Conservation (phyloP, 53 echinoderm and acorn worm species). For the Paracentrotus lividus region DNA sequence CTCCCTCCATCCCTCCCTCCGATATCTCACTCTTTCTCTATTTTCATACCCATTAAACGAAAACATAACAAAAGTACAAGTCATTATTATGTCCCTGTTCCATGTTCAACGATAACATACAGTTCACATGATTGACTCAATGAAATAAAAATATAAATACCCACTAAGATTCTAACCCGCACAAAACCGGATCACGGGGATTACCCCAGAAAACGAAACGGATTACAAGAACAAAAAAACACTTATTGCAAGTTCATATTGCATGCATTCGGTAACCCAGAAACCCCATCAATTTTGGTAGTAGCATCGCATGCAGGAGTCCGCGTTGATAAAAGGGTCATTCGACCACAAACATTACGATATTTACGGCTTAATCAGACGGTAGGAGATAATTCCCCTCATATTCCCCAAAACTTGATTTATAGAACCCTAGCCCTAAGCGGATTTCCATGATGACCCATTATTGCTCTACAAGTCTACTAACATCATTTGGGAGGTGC, state of each 20-base stretch:
- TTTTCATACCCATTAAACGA: not conserved
- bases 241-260: not conserved
- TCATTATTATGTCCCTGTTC: too few species aligned
- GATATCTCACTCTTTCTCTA: not conserved
- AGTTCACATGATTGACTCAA: not conserved
- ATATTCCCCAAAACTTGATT: not conserved
- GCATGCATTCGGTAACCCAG: not conserved
- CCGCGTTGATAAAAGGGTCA: not conserved
- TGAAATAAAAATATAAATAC: not conserved
- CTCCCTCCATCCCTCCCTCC: not conserved
- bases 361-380: conserved; percentile 44
- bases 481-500: not conserved
- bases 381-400: not conserved
- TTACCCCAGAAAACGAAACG: not conserved
- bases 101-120: not conserved
- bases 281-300: not conserved
- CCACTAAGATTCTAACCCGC: not conserved
- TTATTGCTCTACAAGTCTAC: not conserved
- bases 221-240: not conserved
- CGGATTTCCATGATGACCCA: conserved; percentile 32
- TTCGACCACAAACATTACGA: not conserved
- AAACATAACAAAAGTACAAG: not conserved
- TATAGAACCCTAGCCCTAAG: not conserved
- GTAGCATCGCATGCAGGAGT: not conserved
- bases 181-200: not conserved